A percentile compares a stretch with the other conserved stretches of the same genome.
Conservation (phyloP, 2,797 vertebrate species). For the Epinephelus awoara region DNA sequence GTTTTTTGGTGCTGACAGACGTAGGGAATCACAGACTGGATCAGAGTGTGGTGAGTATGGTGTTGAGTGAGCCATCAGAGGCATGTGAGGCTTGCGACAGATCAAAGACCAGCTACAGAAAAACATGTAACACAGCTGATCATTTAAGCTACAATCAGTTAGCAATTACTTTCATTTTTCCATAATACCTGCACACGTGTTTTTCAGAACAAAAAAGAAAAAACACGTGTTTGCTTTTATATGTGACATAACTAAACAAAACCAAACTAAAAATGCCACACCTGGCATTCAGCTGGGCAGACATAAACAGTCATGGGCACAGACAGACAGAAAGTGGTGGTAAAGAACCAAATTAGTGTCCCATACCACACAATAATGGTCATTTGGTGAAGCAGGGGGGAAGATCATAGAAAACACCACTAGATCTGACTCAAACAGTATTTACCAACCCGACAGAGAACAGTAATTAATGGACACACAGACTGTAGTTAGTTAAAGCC, state of each 20-base stretch:
- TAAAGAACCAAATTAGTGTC: conserved; percentile 48
- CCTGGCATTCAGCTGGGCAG: conserved; percentile 52
- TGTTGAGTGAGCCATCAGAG: conserved; percentile 69
- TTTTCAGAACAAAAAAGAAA: conserved; percentile 1
- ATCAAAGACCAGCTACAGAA: neutral
- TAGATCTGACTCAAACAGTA: conserved; percentile 33
- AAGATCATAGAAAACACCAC: conserved; percentile 43
- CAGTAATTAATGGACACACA: conserved; percentile 17
- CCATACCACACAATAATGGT: conserved; percentile 39
- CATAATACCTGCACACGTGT: neutral
- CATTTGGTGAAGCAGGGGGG: conserved; percentile 46
- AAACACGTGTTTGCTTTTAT: neutral
- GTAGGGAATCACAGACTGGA: conserved; percentile 62
- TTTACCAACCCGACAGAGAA: conserved; percentile 35
- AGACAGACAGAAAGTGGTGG: conserved; percentile 35
- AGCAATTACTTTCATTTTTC: neutral
- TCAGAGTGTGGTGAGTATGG: conserved; percentile 47
- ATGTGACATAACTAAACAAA: conserved; percentile 9
- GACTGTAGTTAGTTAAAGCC: conserved; percentile 38
- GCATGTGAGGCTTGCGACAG: conserved; percentile 9
- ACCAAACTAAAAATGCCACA: conserved; percentile 32
- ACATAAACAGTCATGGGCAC: conserved; percentile 51
- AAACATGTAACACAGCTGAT: conserved; percentile 7
- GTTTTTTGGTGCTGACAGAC: conserved; percentile 73
- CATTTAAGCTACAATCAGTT: neutral